Evolutionary conservation across 1,140 invertebrate species (phyloP).

Genomic region (Hyphantria cunea): DNA sequence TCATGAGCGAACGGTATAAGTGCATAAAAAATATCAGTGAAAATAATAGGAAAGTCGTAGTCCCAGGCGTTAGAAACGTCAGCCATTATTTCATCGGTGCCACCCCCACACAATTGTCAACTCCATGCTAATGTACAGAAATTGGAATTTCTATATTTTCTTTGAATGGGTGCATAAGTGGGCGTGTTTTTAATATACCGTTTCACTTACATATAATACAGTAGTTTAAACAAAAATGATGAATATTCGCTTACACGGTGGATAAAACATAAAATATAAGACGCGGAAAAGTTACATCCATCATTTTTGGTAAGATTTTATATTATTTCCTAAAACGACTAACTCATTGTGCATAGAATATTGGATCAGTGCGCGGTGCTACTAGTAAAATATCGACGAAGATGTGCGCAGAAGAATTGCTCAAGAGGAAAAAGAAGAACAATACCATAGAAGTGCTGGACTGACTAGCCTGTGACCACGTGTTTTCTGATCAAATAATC

Average conservation of each 20-base stretch:
- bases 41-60: constrained; percentile 47
- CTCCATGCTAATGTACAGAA: constrained; percentile 74
- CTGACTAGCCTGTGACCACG: constrained; percentile 27
- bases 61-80: constrained; percentile 69
- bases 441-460: constrained; percentile 57
- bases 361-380: constrained; percentile 60
- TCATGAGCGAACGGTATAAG: constrained; percentile 55
- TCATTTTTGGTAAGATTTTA: constrained; percentile 49
- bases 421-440: constrained; percentile 45
- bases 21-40: constrained; percentile 55
- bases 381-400: constrained; percentile 49
- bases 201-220: constrained; percentile 16
- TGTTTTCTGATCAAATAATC: constrained; percentile 29
- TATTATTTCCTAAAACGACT: constrained; percentile 45
- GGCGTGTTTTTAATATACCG: constrained; percentile 20
- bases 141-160: constrained; percentile 60
- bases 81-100: constrained; percentile 58
- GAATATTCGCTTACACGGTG: constrained; percentile 33
- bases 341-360: constrained; percentile 55
- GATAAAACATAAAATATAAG: no score
- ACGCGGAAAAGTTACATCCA: no score
- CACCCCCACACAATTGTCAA: constrained; percentile 57
- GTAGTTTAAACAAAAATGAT: constrained; percentile 52
- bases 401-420: constrained; percentile 57
- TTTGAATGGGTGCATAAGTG: constrained; percentile 50